Conservation (phyloP, 1,140 invertebrate species). For the Hycleus phaleratus region DNA sequence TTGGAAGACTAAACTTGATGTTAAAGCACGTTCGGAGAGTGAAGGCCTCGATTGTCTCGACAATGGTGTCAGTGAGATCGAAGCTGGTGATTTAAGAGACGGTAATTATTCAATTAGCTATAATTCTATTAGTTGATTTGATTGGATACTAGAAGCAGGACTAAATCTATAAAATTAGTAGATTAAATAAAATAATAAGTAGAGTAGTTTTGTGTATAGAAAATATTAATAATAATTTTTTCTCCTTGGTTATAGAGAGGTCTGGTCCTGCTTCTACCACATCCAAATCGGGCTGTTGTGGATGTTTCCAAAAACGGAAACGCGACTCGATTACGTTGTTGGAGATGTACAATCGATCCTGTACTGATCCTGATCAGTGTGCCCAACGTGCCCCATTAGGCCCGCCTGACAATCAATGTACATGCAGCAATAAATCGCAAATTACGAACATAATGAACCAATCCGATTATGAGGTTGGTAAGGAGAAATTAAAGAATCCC, state of each 20-base stretch:
- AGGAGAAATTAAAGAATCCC: slow-evolving; percentile 24
- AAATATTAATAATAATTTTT: slow-evolving; percentile 12
- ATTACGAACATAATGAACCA: slow-evolving; percentile 34
- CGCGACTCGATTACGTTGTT: slow-evolving; percentile 35
- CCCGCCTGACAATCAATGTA: slow-evolving; percentile 33
- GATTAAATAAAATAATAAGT: neutral
- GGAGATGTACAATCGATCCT: slow-evolving; percentile 34
- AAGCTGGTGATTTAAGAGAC: slow-evolving; percentile 87
- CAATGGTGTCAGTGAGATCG: slow-evolving; percentile 80
- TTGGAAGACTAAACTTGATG: slow-evolving; percentile 57
- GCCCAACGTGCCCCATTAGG: slow-evolving; percentile 34
- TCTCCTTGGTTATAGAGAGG: slow-evolving; percentile 37
- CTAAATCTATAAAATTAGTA: slow-evolving; percentile 8
- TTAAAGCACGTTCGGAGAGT: slow-evolving; percentile 84
- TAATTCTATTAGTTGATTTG: neutral
- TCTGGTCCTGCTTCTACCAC: slow-evolving; percentile 39
- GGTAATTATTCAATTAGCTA: slow-evolving; percentile 52
- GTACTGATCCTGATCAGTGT: slow-evolving; percentile 29
- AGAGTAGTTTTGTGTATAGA: neutral
- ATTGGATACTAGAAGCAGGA: slow-evolving; percentile 25
- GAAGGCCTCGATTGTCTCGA: slow-evolving; percentile 78
- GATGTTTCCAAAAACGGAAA: slow-evolving; percentile 36
- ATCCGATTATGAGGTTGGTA: slow-evolving; percentile 35
- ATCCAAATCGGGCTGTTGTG: slow-evolving; percentile 36
- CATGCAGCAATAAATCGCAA: slow-evolving; percentile 19